Base-by-base conservation (phyloP, 2,888 invertebrate species). In the Zelleria hepariella region DNA sequence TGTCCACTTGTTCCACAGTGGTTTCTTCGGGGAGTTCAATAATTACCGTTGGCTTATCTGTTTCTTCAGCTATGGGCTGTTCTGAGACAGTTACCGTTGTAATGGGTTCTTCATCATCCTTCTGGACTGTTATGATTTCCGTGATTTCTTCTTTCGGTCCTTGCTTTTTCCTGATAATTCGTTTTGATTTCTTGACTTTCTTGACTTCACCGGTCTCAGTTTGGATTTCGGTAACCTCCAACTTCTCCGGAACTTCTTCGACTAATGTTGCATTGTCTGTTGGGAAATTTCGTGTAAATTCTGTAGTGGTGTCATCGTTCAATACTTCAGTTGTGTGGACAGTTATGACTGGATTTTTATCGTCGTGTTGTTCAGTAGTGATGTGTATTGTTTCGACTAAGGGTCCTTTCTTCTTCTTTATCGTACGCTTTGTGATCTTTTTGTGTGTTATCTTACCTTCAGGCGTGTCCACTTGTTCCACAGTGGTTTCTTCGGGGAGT, bases 361-460 rank as follows among this genome's bases (percentile, higher is more conserved):
- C 63, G 7, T 78, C 73, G 62, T 77, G 75, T 62, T 78, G 77
- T 56, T 69, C 66, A 23, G 72, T 42, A 61, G 66, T 66, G 67
- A 79, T 66, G 69, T 80, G 58, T 63, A 76, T 67, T 62, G 81
- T 68, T 67, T 81, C 73, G 58, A 82, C 61, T 62, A 73, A 75
- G 21, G 67, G 71, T 7, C 73, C 80, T 27, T 72, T 65, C 62
- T 74, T 69, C 65, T 74, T 69, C 60, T 77, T 78, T 27, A 71
- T 74, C 0, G 67, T 66, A 47, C 68, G 66, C 61, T 72, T 76
- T 55, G 70, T 72, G 26, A 63, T 65, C 58, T 68, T 70, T 27
- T 59, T 67, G 61, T 63, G 62, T 62, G 68, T 63, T 42, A 65
- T 63, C 60, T 69, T 69, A 59, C 71, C 62, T 63, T 73, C 68